phyloP scores from a whole-genome alignment of 2,113 vertebrate species.

The Paradisaea rubra region DNA sequence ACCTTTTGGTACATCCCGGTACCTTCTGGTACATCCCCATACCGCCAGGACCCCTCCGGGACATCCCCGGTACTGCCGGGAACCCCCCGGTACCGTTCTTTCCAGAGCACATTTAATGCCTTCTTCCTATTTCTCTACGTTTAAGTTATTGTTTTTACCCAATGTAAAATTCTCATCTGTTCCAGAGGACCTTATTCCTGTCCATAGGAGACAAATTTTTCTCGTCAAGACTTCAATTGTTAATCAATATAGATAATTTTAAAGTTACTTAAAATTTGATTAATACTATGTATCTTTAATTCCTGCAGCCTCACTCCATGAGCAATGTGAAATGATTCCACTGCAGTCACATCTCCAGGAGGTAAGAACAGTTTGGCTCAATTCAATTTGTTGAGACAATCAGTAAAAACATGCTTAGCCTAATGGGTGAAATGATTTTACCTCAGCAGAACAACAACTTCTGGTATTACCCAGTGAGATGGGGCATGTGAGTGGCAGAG shows the following conservation, averaged over 20 bases:
- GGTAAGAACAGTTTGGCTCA: neutral
- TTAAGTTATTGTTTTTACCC: conserved; percentile 17
- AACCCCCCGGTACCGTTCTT: neutral
- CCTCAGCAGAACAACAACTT: neutral
- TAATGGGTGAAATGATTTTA: neutral
- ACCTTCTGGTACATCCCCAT: fast-evolving
- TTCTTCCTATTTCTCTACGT: conserved; percentile 42
- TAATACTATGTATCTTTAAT: neutral
- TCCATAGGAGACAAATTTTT: conserved; percentile 1
- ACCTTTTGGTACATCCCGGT: no score
- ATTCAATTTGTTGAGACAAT: neutral
- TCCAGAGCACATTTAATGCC: neutral
- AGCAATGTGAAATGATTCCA: neutral
- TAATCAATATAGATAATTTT: neutral
- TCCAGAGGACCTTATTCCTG: neutral
- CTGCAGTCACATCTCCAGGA: neutral
- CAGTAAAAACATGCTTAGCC: neutral
- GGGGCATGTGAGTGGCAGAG: neutral
- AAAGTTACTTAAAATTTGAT: neutral
- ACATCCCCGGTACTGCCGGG: neutral
- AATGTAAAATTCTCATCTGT: conserved; percentile 15
- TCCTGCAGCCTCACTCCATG: neutral
- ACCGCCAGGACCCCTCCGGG: fast-evolving
- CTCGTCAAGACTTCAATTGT: neutral
- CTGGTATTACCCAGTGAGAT: neutral